These are phyloP conservation scores for Helobdella robusta DNA, from an alignment of 2,888 invertebrate genomes.

Conservation along the genomic window DNA sequence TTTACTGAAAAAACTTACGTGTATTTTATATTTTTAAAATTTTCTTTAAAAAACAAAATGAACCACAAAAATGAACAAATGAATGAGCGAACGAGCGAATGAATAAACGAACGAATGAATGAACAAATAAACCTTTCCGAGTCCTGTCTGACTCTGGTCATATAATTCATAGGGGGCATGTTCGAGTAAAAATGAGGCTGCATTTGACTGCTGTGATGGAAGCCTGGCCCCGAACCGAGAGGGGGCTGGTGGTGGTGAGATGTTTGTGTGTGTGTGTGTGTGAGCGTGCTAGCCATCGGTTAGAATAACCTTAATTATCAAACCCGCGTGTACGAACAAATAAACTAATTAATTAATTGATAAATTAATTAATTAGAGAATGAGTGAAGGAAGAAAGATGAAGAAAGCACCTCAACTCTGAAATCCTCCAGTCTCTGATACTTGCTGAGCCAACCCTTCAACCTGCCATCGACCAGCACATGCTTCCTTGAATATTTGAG, in stretches of 20 bases:
- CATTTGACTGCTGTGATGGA: slow-evolving; percentile 24
- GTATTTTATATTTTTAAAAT: too few relatives aligned
- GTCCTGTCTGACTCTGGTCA: slow-evolving; percentile 1
- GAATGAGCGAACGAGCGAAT: not conserved
- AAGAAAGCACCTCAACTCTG: slow-evolving; percentile 39
- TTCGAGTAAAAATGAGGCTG: slow-evolving; percentile 22
- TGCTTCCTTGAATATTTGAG: slow-evolving; percentile 67
- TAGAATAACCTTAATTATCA: too few relatives aligned
- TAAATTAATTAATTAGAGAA: too few relatives aligned
- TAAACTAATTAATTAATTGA: not conserved
- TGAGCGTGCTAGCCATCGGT: too few relatives aligned
- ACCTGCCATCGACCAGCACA: slow-evolving; percentile 47
- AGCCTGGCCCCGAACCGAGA: slow-evolving; percentile 17
- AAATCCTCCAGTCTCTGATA: slow-evolving; percentile 52
- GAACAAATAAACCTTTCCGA: slow-evolving; percentile 7
- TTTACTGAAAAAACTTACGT: too few relatives aligned
- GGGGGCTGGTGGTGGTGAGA: slow-evolving; percentile 16
- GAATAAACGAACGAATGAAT: not conserved
- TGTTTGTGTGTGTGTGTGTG: too few relatives aligned
- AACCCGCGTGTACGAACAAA: not conserved
- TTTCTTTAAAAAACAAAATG: too few relatives aligned
- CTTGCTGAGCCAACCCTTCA: slow-evolving; percentile 49
- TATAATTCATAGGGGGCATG: not conserved
- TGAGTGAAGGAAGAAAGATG: too few relatives aligned
- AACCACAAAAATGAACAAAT: too few relatives aligned